Conservation (phyloP, 2,797 vertebrate genomes). For the Lepidocolaptes lacrymiger region DNA sequence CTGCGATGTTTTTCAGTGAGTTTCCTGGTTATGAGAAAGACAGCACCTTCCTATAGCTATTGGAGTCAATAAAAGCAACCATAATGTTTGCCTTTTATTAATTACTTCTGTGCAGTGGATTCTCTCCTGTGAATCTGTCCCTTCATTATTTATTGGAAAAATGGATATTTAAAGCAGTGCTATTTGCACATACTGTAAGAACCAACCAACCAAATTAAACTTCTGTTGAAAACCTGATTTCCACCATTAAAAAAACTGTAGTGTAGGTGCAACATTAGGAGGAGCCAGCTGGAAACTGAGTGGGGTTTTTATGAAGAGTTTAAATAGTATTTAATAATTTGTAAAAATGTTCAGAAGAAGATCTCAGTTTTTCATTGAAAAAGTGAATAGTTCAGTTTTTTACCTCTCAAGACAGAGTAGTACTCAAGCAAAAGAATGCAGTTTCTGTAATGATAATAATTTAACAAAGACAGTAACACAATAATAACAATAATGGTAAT, state of each 20-base stretch:
- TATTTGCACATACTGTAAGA: not conserved
- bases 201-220: not conserved
- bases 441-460: not conserved
- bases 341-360: not conserved
- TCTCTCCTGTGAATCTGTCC: not conserved
- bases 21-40: not conserved
- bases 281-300: not conserved
- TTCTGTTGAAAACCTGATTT: not conserved
- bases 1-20: not conserved
- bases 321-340: not conserved
- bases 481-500: not conserved
- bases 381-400: not conserved
- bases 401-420: not conserved
- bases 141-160: not conserved
- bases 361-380: not conserved
- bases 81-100: not conserved
- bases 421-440: not conserved
- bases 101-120: not conserved
- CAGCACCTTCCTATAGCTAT: not conserved
- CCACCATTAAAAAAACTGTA: not conserved
- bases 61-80: not conserved
- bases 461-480: not conserved
- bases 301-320: not conserved
- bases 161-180: not conserved
- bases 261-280: not conserved